phyloP scores from a whole-genome alignment of 1,140 invertebrate species.

The Tetragonula clypearis region DNA sequence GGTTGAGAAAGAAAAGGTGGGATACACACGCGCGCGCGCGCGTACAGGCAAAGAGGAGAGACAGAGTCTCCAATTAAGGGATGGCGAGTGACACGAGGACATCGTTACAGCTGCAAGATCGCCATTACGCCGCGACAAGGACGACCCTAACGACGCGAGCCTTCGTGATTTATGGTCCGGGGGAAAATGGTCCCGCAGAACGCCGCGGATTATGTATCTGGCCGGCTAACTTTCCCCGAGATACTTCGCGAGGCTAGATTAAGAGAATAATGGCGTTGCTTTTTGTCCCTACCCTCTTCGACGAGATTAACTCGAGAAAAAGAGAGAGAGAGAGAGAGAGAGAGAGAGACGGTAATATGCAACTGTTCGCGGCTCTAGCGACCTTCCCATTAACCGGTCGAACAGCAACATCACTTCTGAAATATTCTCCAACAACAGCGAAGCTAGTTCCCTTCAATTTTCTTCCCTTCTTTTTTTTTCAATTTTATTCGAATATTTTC shows the following conservation, averaged over 20 bases:
- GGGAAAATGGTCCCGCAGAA: constrained; percentile 52
- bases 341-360: constrained; percentile 35
- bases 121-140: constrained; percentile 65
- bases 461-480: too few relatives aligned
- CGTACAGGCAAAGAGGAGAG: constrained; percentile 26
- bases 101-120: constrained; percentile 69
- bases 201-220: constrained; percentile 59
- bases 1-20: too few relatives aligned
- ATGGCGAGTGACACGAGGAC: constrained; percentile 51
- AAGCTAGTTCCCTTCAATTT: too few relatives aligned
- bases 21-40: too few relatives aligned
- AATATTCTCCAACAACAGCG: not conserved
- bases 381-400: not conserved
- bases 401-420: too few relatives aligned
- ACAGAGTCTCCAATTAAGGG: constrained; percentile 60
- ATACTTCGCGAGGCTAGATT: constrained; percentile 57
- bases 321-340: too few relatives aligned
- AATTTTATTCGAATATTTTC: too few relatives aligned
- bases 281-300: constrained; percentile 36
- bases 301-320: constrained; percentile 33
- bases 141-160: constrained; percentile 68
- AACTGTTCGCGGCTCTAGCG: not conserved
- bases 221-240: constrained; percentile 46
- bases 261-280: constrained; percentile 59
- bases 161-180: constrained; percentile 69